Base-by-base conservation (phyloP, 2,113 vertebrate genomes). In the Arothron firmamentum region DNA sequence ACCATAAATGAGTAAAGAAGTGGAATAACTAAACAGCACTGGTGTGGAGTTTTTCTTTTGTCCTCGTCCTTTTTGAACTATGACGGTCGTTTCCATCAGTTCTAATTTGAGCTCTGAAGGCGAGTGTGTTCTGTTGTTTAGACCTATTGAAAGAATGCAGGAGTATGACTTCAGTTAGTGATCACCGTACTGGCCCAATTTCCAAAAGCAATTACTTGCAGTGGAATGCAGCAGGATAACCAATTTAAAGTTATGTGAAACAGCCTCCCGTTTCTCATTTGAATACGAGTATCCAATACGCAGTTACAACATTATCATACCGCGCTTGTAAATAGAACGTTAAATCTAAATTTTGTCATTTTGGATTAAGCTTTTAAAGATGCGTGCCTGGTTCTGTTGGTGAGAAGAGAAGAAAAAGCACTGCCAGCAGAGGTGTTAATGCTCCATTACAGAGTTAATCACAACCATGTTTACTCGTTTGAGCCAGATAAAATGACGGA, bases 181-280 rank as follows among this genome's bases (percentile, higher is more conserved):
- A 76, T 79, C 52, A 52, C 73, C 66, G 25, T 52, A 45, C 54
- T 17, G 45, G 45, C 59, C 68, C 74, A 74, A 82, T 85, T 80
- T 86, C 78, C 74, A 65, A 51, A 86, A 84, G 72, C 85, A 81
- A 85, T 89, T 87, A 87, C 74, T 70, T 71, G 72, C 87, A 69
- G 55, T 56, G 66, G 66, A 79, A 74, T 64, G 72, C 64, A 14
- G 65, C 51, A 50, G 78, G 79, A 74, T 84, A 79, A 85, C 69
- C 82, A 72, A 77, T 78, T 70, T 80, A 52, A 78, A 81, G 69
- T 70, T 65, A 72, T 74, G 78, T 73, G 63, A 60, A 14, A 11
- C 62, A 50, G 66, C 70, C 53, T 61, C 70, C 61, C 55, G 55
- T 85, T 80, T 71, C 79, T 82, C 75, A 81, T 86, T 80, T 82